Base-by-base conservation (phyloP, 2,797 vertebrate species). In the Neosilurus mollespiculum region DNA sequence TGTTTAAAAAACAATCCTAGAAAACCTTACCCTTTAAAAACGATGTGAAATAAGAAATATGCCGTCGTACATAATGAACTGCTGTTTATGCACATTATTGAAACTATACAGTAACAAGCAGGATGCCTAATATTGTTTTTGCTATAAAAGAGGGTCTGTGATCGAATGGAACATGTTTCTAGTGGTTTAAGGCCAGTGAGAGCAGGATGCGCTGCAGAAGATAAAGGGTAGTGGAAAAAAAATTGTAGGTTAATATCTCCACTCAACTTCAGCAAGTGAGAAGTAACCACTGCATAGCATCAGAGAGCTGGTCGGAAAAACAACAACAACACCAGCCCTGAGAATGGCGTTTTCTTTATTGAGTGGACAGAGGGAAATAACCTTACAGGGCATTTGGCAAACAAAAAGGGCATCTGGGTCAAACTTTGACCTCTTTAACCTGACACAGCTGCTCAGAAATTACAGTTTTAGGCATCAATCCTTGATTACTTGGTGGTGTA, bases 151-250 rank as follows among this genome's bases (percentile, higher is more conserved):
- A 83, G 78, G 22, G 49, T 11, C 53, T 83, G 56, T 78, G 67
- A 78, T 78, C 49, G 9, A 84, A 65, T 80, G 69, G 81, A 83
- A 69, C 81, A 83, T 80, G 54, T 80, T 54, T 75, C 15, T 86
- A 62, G 69, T 59, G 73, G 78, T 85, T 65, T 66, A 56, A 72
- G 83, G 59, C 77, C 51, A 77, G 58, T 69, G 81, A 86, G 58
- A 73, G 86, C 87, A 88, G 88, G 87, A 89, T 90, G 87, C 88
- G 58, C 7, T 72, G 83, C 79, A 90, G 70, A 85, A 91, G 76
- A 88, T 82, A 81, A 88, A 87, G 81, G 91, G 90, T 90, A 93
- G 92, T 91, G 92, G 92, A 93, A 94, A 93, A 82, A 88, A 90
- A 80, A 83, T 34, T 81, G 86, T 80, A 16, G 79, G 89, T 86